Conservation (phyloP, 2,888 invertebrate species). For the Tolmerus cingulatus region DNA sequence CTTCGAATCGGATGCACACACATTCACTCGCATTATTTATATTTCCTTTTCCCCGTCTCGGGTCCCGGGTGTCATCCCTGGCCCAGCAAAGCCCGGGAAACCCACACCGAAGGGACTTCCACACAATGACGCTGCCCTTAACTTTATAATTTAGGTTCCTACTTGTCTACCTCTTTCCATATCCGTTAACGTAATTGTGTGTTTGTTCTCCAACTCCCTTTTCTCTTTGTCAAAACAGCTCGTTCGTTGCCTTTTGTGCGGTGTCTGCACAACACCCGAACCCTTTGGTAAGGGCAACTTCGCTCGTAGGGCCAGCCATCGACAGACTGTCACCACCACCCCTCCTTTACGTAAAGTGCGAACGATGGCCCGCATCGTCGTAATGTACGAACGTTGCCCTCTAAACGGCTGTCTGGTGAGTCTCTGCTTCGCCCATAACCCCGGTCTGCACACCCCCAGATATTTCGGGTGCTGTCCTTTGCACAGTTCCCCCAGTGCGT, state of each 20-base stretch:
- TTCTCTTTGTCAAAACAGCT: conserved; percentile 29
- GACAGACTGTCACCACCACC: conserved; percentile 31
- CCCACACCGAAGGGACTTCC: neutral
- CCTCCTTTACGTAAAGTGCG: conserved; percentile 34
- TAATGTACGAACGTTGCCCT: conserved; percentile 28
- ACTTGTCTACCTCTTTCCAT: conserved; percentile 41
- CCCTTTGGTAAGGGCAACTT: conserved; percentile 16
- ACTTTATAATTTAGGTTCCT: conserved; percentile 43
- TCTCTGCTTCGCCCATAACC: neutral
- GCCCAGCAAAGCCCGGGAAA: neutral
- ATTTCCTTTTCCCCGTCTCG: conserved; percentile 3
- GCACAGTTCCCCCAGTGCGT: neutral
- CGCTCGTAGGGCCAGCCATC: conserved; percentile 29
- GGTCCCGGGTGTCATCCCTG: neutral
- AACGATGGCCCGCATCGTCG: conserved; percentile 37
- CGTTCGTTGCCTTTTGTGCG: conserved; percentile 43
- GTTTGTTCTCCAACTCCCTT: conserved; percentile 24
- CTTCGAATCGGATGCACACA: conserved; percentile 31
- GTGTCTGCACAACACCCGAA: conserved; percentile 34
- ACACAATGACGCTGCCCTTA: conserved; percentile 37
- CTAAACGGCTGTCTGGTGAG: conserved; percentile 21
- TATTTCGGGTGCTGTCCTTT: conserved; percentile 25
- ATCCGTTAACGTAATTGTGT: conserved; percentile 39
- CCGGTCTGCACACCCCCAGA: neutral
- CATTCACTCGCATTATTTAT: conserved; percentile 31